phyloP scores from a whole-genome alignment of 2,113 vertebrate species.

The Copsychus sechellarum region DNA sequence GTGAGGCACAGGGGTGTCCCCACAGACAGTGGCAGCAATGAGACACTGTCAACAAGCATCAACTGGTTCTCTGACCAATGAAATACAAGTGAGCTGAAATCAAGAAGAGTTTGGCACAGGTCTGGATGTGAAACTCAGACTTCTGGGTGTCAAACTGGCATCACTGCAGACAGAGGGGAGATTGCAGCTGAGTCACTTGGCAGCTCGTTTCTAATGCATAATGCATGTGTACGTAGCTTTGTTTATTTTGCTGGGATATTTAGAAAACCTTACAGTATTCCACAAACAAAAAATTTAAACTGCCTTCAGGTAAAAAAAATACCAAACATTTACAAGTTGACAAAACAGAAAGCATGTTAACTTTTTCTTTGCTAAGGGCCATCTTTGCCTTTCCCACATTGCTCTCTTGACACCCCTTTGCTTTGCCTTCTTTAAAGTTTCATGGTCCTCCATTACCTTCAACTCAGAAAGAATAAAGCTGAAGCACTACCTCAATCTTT shows the following conservation, averaged over 20 bases:
- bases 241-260: neutral
- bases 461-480: neutral
- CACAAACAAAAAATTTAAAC: neutral
- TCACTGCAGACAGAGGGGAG: neutral
- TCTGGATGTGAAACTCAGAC: neutral
- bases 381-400: neutral
- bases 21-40: accelerated
- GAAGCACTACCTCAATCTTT: neutral
- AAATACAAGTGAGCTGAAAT: neutral
- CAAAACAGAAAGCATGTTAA: neutral
- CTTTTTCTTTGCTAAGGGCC: neutral
- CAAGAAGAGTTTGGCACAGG: neutral
- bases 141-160: neutral
- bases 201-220: neutral
- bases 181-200: neutral
- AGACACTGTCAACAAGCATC: neutral
- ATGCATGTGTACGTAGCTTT: neutral
- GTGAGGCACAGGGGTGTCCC: accelerated
- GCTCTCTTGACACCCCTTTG: neutral
- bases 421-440: neutral
- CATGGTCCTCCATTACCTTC: neutral
- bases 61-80: neutral
- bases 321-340: neutral
- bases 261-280: neutral
- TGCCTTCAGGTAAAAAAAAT: neutral